Percentiles rank a stretch among this genome's conserved stretches.
phyloP scores from a whole-genome alignment of 2,797 vertebrate species.

The Neomorphus geoffroyi region DNA sequence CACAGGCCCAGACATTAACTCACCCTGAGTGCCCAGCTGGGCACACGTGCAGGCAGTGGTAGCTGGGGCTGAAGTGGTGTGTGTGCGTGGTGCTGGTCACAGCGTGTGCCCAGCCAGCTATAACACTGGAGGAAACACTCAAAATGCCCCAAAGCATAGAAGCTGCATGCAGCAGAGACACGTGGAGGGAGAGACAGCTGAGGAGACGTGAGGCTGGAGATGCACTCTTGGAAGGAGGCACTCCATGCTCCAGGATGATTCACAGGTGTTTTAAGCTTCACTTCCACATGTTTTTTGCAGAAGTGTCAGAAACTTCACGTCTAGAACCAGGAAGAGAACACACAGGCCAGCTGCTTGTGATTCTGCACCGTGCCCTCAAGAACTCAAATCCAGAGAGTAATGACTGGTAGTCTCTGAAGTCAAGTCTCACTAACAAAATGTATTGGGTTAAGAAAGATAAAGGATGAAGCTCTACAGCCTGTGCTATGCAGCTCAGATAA shows the following conservation, averaged over 20 bases:
- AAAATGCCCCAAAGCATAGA: not conserved
- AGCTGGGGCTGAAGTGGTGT: not conserved
- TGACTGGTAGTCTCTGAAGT: not conserved
- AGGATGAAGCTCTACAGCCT: not conserved
- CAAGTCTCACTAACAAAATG: not conserved
- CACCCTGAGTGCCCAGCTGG: fast-evolving
- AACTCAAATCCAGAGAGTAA: not conserved
- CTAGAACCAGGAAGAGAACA: not conserved
- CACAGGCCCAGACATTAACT: not conserved
- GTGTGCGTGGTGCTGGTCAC: not conserved
- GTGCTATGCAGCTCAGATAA: not conserved
- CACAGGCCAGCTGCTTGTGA: not conserved
- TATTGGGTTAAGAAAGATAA: slow-evolving; percentile 3
- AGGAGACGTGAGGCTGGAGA: not conserved
- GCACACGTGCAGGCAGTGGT: fast-evolving
- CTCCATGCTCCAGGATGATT: not conserved
- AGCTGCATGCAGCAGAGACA: not conserved
- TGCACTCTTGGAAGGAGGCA: not conserved
- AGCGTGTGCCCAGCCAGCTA: not conserved
- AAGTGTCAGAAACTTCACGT: not conserved
- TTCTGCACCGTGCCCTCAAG: not conserved
- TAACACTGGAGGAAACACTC: not conserved
- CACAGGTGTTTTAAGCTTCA: not conserved
- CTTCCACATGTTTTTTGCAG: not conserved
- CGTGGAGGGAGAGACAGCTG: not conserved